phyloP scores from a whole-genome alignment of 92 coral and sea anemone species.

The Parazoanthus atlanticus region DNA sequence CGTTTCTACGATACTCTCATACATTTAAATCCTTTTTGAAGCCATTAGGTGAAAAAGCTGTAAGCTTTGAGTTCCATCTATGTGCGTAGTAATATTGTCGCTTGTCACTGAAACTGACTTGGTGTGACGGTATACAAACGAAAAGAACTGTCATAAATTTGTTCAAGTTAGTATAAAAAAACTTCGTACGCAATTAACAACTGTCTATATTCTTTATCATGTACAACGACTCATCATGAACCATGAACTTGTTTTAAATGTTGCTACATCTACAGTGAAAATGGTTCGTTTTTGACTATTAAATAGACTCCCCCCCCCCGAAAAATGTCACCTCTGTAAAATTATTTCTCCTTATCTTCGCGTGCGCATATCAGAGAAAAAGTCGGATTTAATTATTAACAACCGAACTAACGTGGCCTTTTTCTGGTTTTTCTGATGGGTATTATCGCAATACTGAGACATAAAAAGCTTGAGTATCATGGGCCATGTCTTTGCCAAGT shows the following conservation, averaged over 20 bases:
- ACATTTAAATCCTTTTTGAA: no score
- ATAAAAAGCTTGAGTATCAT: not conserved
- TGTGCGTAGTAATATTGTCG: no score
- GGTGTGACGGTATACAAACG: no score
- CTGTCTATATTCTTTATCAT: no score
- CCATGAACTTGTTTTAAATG: not conserved
- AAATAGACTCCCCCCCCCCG: not conserved
- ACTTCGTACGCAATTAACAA: no score
- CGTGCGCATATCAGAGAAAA: constrained; percentile 14
- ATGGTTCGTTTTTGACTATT: not conserved
- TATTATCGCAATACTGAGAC: not conserved
- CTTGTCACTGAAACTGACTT: no score
- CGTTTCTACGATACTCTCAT: no score
- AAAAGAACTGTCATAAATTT: not conserved
- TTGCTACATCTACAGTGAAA: not conserved
- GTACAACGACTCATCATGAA: not conserved
- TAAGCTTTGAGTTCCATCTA: no score
- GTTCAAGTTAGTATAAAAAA: not conserved
- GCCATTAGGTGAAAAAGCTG: no score
- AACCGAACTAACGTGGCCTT: constrained; percentile 27
- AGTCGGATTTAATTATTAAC: constrained; percentile 21
- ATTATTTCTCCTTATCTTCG: constrained; percentile 27
- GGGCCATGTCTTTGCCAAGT: not conserved
- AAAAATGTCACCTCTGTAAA: not conserved
- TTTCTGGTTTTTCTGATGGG: constrained; percentile 7